Base-by-base conservation (phyloP, 1,140 invertebrate species). In the Drosophila prosaltans region DNA sequence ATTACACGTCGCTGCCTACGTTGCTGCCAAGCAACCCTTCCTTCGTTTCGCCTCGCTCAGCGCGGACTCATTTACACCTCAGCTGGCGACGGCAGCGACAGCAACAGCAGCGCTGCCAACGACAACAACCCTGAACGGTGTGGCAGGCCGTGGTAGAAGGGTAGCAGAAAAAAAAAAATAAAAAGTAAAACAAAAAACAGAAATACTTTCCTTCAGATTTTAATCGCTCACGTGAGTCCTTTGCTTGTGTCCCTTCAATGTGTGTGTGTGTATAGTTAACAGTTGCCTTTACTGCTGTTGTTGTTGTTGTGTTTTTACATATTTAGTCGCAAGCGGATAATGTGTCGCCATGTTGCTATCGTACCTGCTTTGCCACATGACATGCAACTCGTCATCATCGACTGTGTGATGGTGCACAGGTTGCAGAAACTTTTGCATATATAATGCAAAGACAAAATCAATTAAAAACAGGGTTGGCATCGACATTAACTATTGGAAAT, bases 121-220 rank as follows among this genome's bases (percentile, higher is more conserved):
- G 45, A 24, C 74, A 78, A 72, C 78, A 78, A 72, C 72, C 68
- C 68, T 74, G 55, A 51, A 65, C 61, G 69, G 55, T 69, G 75
- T 54, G 65, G 51, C 74, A 66, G 45, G 74, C 41, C 60, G 68
- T 61, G 66, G 69, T 36, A 36, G 64, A 59, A 26, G 2, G 48
- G 26, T 10, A 30, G 43, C 43, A 74, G 57, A 62, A 39, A 64
- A 71, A 45, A 30, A 45, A 66, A 65, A 60, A 28, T 30, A 45
- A 66, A 65, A 60, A 24, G 41, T 28, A 70, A 86, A 88, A 81
- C 40, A 8, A 40, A 43, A 51, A 62, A 62, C 80, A 83, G 76
- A 83, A 86, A 86, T 89, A 78, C 83, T 86, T 89, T 90, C 81
- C 61, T 90, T 85, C 72, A 84, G 85, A 90, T 89, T 89, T 86